A percentile compares a stretch with the other conserved stretches of the same genome.
Evolutionary conservation across 2,113 vertebrate species (phyloP).

Genomic region (Potamarius usumacintae): DNA sequence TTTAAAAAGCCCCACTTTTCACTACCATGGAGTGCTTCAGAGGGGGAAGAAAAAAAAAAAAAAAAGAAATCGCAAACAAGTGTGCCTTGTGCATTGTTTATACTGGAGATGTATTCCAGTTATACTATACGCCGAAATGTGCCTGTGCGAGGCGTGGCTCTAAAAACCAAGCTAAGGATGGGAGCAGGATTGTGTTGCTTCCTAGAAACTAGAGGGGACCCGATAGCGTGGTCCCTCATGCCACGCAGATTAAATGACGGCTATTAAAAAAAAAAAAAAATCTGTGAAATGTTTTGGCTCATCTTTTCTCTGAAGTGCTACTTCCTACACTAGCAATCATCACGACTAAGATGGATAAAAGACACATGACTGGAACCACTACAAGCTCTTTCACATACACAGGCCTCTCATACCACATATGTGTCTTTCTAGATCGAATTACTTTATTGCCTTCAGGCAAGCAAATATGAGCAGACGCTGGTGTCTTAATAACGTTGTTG

Average conservation of each 20-base stretch:
- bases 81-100: not conserved
- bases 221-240: constrained; percentile 54
- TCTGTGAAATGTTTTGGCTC: constrained; percentile 61
- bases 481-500: not conserved
- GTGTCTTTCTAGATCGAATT: no score
- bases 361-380: not conserved
- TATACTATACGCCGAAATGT: not conserved
- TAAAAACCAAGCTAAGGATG: constrained; percentile 29
- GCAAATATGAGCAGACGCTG: not conserved
- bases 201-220: constrained; percentile 64
- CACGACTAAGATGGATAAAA: not conserved
- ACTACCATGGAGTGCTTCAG: not conserved
- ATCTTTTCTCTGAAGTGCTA: constrained; percentile 55
- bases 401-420: not conserved
- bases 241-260: constrained; percentile 63
- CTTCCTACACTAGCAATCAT: constrained; percentile 20
- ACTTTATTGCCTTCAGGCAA: not conserved
- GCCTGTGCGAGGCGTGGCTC: not conserved
- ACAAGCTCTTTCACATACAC: not conserved
- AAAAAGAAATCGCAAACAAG: not conserved
- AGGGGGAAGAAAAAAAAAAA: no score
- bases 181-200: constrained; percentile 69
- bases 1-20: constrained; percentile 17
- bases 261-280: constrained; percentile 50
- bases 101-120: not conserved